A percentile compares a stretch with the other conserved stretches of the same genome.
phyloP scores from a whole-genome alignment of 1,140 invertebrate genomes.

The Drosophila kikkawai region DNA sequence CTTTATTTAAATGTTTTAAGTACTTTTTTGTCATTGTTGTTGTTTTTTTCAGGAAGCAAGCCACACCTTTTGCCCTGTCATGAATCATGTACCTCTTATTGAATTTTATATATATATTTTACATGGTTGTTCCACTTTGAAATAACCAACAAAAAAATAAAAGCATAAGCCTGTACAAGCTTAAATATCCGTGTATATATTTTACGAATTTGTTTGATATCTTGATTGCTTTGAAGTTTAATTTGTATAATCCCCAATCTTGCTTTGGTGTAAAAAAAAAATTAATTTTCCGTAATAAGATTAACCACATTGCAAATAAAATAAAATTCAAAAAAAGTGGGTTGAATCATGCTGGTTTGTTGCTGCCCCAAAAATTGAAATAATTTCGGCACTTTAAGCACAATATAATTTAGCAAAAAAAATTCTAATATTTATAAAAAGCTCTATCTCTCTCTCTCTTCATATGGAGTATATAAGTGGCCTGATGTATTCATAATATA shows the following conservation, averaged over 20 bases:
- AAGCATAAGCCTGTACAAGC: constrained; percentile 29
- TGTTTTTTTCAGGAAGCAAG: constrained; percentile 29
- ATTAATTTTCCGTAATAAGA: constrained; percentile 51
- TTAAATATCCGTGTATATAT: constrained; percentile 20
- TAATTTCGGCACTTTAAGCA: constrained; percentile 42
- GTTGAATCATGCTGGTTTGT: constrained; percentile 14
- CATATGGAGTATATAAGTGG: constrained; percentile 6
- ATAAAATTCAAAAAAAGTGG: constrained; percentile 6
- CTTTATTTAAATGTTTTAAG: constrained; percentile 28
- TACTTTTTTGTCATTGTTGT: constrained; percentile 34
- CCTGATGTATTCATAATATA: constrained; percentile 30
- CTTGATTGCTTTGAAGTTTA: constrained; percentile 39
- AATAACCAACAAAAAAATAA: constrained; percentile 25
- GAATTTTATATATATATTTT: constrained; percentile 46
- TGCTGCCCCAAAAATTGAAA: constrained; percentile 16
- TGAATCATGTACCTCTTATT: constrained; percentile 65
- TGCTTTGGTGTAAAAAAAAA: constrained; percentile 21
- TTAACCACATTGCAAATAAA: constrained; percentile 31
- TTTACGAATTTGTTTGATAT: constrained; percentile 11
- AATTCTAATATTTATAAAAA: constrained; percentile 11
- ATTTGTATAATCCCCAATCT: constrained; percentile 57
- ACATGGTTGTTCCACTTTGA: constrained; percentile 73
- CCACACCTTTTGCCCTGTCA: constrained; percentile 70
- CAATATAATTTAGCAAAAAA: constrained; percentile 19
- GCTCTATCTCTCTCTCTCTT: neutral